phyloP scores from a whole-genome alignment of 2,113 vertebrate species.

The Fregata magnificens region DNA sequence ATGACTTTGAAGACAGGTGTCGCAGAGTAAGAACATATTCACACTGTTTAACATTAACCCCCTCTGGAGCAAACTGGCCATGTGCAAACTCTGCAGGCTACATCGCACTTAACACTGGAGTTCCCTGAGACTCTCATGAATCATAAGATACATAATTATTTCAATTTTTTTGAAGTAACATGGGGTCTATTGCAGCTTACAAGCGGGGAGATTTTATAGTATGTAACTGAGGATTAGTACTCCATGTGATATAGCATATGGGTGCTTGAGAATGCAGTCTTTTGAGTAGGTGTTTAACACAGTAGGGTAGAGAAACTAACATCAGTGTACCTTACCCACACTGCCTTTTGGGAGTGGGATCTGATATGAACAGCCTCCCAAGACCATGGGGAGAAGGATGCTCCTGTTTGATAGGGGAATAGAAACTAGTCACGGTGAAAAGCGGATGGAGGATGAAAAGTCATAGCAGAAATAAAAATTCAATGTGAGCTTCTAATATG shows the following conservation, averaged over 20 bases:
- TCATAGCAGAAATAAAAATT: not conserved
- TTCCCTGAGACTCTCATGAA: not conserved
- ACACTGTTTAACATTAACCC: not conserved
- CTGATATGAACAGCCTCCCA: not conserved
- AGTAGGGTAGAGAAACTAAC: not conserved
- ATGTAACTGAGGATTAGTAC: not conserved
- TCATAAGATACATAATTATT: not conserved
- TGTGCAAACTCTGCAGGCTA: not conserved
- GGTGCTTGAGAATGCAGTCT: not conserved
- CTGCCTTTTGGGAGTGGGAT: not conserved
- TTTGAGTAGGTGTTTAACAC: not conserved
- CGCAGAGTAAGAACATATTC: not conserved
- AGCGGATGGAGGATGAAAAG: not conserved
- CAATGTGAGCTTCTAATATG: not conserved
- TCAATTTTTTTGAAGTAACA: not conserved
- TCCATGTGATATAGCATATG: not conserved
- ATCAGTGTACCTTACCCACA: not conserved
- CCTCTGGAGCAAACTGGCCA: not conserved
- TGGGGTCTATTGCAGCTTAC: not conserved
- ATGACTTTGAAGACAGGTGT: not conserved
- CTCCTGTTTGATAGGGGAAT: not conserved
- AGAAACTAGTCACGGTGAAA: not conserved
- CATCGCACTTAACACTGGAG: fast-evolving
- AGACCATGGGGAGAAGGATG: not conserved
- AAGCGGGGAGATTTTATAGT: not conserved